phyloP scores from a whole-genome alignment of 1,140 invertebrate genomes.

The Calephelis nemesis region DNA sequence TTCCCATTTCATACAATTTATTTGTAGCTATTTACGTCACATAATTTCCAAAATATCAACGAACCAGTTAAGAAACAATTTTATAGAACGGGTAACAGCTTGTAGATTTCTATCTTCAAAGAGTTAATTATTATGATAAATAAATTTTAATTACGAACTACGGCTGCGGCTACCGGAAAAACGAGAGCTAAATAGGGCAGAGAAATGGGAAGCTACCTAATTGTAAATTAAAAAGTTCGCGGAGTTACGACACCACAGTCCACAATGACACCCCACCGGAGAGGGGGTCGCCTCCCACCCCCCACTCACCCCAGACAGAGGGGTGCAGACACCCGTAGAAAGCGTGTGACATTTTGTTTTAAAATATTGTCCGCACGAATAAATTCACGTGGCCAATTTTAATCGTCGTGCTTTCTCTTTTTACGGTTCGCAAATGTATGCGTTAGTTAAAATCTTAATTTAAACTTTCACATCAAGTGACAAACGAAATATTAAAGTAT shows the following conservation, averaged over 20 bases:
- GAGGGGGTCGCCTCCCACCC: slow-evolving; percentile 40
- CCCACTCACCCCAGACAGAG: slow-evolving; percentile 37
- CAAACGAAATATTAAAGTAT: slow-evolving; percentile 22
- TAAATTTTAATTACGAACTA: slow-evolving; percentile 74
- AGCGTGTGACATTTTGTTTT: slow-evolving; percentile 79
- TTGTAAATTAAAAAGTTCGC: slow-evolving; percentile 79
- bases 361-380: slow-evolving; percentile 77
- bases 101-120: slow-evolving; percentile 20
- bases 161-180: slow-evolving; percentile 66
- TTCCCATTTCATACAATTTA: too few species aligned
- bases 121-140: slow-evolving; percentile 58
- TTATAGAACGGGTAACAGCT: slow-evolving; percentile 14
- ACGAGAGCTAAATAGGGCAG: slow-evolving; percentile 77
- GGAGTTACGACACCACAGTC: slow-evolving; percentile 78
- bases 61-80: slow-evolving; percentile 6
- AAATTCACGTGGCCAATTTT: slow-evolving; percentile 76
- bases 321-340: slow-evolving; percentile 68
- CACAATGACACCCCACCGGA: slow-evolving; percentile 70
- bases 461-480: slow-evolving; percentile 38
- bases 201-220: slow-evolving; percentile 79
- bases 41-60: neutral
- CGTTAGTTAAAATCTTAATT: slow-evolving; percentile 18
- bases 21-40: too few species aligned
- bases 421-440: slow-evolving; percentile 46
- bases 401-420: slow-evolving; percentile 68